phyloP scores from a whole-genome alignment of 2,888 invertebrate species.

The Eugnorisma glareosa region DNA sequence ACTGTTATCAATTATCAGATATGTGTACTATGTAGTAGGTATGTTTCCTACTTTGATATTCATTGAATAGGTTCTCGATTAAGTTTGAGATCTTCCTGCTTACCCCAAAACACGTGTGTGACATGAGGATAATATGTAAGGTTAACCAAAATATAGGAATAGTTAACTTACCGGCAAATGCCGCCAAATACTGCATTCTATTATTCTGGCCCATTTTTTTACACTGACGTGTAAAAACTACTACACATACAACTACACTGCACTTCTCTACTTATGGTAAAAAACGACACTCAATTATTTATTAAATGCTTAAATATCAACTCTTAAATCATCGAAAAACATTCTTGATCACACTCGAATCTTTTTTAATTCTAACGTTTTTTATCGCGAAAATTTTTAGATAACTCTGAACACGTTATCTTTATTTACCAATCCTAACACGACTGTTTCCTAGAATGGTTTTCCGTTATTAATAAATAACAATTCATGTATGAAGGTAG shows the following conservation, averaged over 20 bases:
- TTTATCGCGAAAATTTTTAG: not conserved
- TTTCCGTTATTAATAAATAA: not conserved
- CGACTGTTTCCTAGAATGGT: not conserved
- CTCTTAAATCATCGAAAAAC: not conserved
- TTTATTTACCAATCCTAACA: not conserved
- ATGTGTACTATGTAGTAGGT: not conserved
- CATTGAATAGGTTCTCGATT: not conserved
- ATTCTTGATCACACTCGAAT: not conserved
- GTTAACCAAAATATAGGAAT: not conserved
- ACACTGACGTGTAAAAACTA: not conserved
- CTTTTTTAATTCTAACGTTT: not conserved
- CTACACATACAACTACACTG: not conserved
- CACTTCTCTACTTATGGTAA: not conserved
- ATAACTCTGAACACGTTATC: not conserved
- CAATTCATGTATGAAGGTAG: no score
- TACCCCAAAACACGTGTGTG: not conserved
- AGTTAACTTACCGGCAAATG: constrained; percentile 34
- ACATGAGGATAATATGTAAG: not conserved
- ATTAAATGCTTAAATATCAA: not conserved
- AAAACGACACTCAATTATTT: constrained; percentile 17
- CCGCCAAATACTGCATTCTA: constrained; percentile 46
- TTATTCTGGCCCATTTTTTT: constrained; percentile 37
- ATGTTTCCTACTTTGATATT: not conserved
- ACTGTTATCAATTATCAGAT: constrained; percentile 34
- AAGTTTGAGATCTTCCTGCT: not conserved